Evolutionary conservation across 2,888 invertebrate genomes (phyloP).

Genomic region (Muscina levida): DNA sequence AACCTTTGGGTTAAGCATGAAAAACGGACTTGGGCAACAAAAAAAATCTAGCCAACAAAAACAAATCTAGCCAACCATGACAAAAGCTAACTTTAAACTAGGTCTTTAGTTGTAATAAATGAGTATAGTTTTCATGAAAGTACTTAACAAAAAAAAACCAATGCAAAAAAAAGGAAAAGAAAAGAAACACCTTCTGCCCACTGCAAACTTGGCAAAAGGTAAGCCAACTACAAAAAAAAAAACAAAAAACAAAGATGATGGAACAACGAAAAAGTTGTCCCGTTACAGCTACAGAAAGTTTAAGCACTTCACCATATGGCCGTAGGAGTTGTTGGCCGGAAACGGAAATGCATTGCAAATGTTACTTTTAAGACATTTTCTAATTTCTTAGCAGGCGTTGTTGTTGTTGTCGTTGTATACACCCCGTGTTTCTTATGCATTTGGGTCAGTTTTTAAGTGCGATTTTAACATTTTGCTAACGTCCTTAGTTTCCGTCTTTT

Average conservation of each 20-base stretch:
- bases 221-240: no score
- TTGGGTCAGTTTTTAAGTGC: constrained; percentile 51
- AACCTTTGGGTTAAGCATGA: background rate
- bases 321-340: constrained; percentile 36
- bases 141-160: background rate
- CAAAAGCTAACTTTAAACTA: constrained; percentile 29
- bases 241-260: no score
- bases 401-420: background rate
- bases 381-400: constrained; percentile 46
- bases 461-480: constrained; percentile 35
- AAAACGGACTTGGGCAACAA: background rate
- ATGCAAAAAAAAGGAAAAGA: background rate
- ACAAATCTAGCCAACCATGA: background rate
- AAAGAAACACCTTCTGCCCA: no score
- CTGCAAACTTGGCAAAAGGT: no score
- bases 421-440: constrained; percentile 38
- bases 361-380: constrained; percentile 59
- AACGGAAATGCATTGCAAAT: constrained; percentile 65
- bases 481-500: background rate
- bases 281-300: background rate
- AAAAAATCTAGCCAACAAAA: background rate
- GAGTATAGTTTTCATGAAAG: constrained; percentile 25
- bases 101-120: constrained; percentile 36
- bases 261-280: no score
- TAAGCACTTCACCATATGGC: background rate